Evolutionary conservation across 2,888 invertebrate species (phyloP), one percentile per base, ranked within the genome.

Genomic region (Drosophila meridionalis): DNA sequence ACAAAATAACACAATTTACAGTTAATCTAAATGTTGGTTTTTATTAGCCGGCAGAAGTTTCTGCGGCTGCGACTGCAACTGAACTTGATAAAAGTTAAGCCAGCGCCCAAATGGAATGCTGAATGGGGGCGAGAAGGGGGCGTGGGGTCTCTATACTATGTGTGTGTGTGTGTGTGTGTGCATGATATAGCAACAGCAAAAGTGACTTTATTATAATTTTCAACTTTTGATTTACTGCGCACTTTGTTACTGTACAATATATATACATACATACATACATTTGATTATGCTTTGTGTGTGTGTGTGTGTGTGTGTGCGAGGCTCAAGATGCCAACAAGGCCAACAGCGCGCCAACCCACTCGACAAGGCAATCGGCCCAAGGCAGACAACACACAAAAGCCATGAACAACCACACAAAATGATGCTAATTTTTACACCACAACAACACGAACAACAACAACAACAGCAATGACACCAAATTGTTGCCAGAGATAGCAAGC

Each of bases 151-250:
- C 20, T 20, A 20, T 20, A 20, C 20, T 20, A 20, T 20, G 20
- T 20, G 7, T 48, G 4, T 32, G n/a, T 50, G 20, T 52, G 34
- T 53, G 11, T 55, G 26, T 38, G 55, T 67, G 78, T 77, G 69
- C 78, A 85, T 86, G 85, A 88, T 86, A 86, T 88, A 86, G 80
- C 78, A 69, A 80, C 78, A 78, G 76, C 80, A 83, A 80, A 80
- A 87, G 87, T 85, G 88, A 89, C 88, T 89, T 87, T 89, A 87
- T 87, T 87, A 87, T 87, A 87, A 87, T 87, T 87, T 89, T 81
- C 76, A 89, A 87, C 89, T 87, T 87, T 87, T 87, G 87, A 89
- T 87, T 87, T 87, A 87, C 87, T 83, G 85, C 85, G 67, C 61
- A 73, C 72, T 80, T 80, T 63, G 63, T 63, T 63, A 40, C n/a